Conservation (phyloP, 92 coral and sea anemone species). For the Ricordea florida region DNA sequence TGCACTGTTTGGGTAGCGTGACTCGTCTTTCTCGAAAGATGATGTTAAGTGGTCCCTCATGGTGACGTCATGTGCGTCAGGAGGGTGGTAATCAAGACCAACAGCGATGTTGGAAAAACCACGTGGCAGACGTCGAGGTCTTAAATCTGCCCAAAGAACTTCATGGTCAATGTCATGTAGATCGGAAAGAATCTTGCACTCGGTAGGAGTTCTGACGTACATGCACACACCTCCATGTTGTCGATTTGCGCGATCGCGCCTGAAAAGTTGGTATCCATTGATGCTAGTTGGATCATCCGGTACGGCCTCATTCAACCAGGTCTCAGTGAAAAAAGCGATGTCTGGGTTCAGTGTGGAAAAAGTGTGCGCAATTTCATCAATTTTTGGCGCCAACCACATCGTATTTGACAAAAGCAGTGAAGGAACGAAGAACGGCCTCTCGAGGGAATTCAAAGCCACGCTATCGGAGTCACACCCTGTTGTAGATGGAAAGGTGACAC, state of each 20-base stretch:
- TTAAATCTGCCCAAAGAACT: slow-evolving; percentile 44
- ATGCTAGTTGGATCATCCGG: slow-evolving; percentile 40
- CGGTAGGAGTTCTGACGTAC: slow-evolving; percentile 35
- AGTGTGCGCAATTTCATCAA: slow-evolving; percentile 22
- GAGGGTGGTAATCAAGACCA: slow-evolving; percentile 42
- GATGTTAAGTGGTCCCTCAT: slow-evolving; percentile 38
- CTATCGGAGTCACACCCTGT: too few relatives aligned
- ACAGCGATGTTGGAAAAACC: slow-evolving; percentile 52
- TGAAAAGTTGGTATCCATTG: slow-evolving; percentile 39
- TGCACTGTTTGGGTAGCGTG: slow-evolving; percentile 56
- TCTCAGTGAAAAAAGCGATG: slow-evolving; percentile 48
- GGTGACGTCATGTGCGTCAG: slow-evolving; percentile 51
- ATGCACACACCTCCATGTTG: slow-evolving; percentile 55
- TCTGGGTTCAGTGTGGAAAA: slow-evolving; percentile 8
- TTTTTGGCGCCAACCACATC: slow-evolving; percentile 29
- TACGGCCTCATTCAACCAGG: slow-evolving; percentile 51
- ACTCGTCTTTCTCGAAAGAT: slow-evolving; percentile 34
- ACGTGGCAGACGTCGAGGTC: slow-evolving; percentile 48
- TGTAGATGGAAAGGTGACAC: too few relatives aligned
- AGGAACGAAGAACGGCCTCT: too few relatives aligned
- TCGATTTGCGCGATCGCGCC: slow-evolving; percentile 35
- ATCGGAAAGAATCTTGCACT: slow-evolving; percentile 37
- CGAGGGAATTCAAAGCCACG: too few relatives aligned
- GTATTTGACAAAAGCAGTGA: slow-evolving; percentile 18
- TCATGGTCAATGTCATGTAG: slow-evolving; percentile 31